These are phyloP conservation scores for Nephrotoma guestfalica DNA, from an alignment of 2,888 invertebrate species.

Conservation along the genomic window DNA sequence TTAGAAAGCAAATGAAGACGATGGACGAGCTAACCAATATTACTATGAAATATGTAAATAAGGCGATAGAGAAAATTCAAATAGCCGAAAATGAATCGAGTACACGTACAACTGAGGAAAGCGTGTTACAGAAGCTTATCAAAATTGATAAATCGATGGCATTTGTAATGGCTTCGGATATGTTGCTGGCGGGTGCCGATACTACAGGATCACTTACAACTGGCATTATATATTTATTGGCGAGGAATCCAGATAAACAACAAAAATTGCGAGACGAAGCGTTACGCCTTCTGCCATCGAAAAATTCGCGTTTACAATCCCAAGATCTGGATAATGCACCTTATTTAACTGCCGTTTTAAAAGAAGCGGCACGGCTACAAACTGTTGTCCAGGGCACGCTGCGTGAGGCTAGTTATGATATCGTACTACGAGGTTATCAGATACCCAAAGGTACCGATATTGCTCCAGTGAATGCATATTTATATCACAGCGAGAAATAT, in stretches of 20 bases:
- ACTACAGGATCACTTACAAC: constrained; percentile 37
- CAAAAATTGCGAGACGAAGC: constrained; percentile 44
- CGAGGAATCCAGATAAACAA: constrained; percentile 47
- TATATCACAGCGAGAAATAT: constrained; percentile 37
- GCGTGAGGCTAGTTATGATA: constrained; percentile 38
- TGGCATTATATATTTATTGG: constrained; percentile 42
- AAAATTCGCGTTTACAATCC: constrained; percentile 29
- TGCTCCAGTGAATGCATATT: constrained; percentile 55
- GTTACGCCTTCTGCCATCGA: constrained; percentile 27
- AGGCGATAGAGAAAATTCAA: not conserved
- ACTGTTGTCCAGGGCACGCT: constrained; percentile 44
- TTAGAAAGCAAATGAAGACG: constrained; percentile 9
- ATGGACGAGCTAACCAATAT: not conserved
- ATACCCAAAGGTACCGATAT: constrained; percentile 52
- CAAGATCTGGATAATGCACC: constrained; percentile 33
- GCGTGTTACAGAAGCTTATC: constrained; percentile 49
- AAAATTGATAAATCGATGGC: constrained; percentile 45
- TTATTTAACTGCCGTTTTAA: constrained; percentile 57
- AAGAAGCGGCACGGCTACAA: constrained; percentile 50
- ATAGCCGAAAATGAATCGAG: not conserved
- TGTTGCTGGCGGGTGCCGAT: constrained; percentile 55
- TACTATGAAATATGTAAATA: not conserved
- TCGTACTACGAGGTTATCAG: constrained; percentile 45
- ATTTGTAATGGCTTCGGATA: constrained; percentile 50
- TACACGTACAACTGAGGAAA: constrained; percentile 27